phyloP scores from a whole-genome alignment of 2,113 vertebrate genomes.

The Microcebus murinus region DNA sequence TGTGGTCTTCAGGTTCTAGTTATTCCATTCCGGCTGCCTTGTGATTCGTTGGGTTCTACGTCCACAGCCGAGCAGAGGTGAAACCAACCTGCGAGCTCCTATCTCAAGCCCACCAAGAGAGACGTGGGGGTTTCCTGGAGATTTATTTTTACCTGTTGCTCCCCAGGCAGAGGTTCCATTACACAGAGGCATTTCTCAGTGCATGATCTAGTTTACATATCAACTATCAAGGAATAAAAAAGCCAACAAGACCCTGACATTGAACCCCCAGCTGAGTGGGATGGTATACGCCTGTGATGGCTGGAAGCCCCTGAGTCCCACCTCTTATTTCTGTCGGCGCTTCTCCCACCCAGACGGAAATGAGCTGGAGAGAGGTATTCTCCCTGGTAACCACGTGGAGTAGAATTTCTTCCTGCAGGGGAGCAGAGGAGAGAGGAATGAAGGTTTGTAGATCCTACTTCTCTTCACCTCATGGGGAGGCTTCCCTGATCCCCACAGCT shows the following conservation, averaged over 20 bases:
- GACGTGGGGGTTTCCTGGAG: not conserved
- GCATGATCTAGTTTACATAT: not conserved
- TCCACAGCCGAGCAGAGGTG: not conserved
- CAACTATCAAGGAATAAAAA: not conserved
- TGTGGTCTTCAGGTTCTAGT: not conserved
- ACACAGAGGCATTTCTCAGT: not conserved
- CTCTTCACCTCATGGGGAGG: rapidly evolving
- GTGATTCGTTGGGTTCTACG: not conserved
- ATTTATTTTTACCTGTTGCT: not conserved
- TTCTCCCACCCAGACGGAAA: not conserved
- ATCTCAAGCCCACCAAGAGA: not conserved
- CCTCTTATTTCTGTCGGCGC: not conserved
- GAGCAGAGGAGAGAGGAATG: not conserved
- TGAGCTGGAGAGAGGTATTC: rapidly evolving
- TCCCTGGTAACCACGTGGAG: not conserved
- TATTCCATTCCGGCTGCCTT: not conserved
- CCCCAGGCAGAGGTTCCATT: not conserved
- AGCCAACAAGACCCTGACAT: not conserved
- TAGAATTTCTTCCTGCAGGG: not conserved
- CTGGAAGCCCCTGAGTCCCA: not conserved
- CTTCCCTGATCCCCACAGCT: not conserved
- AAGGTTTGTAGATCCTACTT: not conserved
- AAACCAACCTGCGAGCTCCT: not conserved
- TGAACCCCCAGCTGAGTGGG: not conserved
- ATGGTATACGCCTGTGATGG: rapidly evolving